Base-by-base conservation (phyloP, 1,140 invertebrate species). In the Bombus picipes region DNA sequence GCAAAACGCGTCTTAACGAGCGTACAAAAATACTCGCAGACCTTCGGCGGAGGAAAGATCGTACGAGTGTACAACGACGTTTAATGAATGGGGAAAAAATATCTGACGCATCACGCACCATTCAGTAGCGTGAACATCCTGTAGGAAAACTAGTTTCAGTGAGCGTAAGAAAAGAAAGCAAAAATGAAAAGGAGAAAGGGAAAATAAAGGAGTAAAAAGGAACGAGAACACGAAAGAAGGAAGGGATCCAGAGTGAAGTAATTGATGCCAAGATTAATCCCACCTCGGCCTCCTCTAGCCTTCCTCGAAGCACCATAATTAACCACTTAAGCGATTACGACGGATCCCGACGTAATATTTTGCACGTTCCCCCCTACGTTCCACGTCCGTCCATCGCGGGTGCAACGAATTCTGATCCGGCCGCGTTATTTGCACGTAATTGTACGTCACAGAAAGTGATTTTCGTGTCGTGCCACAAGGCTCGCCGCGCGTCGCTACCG, bases 291-390 rank as follows among this genome's bases (percentile, higher is more conserved):
- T 89, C 87, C 91, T 90, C 90, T 87, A 91, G 92, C 87, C 88
- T 90, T 92, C 90, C 90, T 92, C 90, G 89, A 90, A 93, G 92
- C 91, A 89, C 90, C 90, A 91, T 93, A 93, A 93, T 93, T 93
- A 93, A 93, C 92, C 92, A 93, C 92, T 93, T 93, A 92, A 93
- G 91, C 92, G 92, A 92, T 93, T 93, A 92, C 91, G 92, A 93
- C 90, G 91, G 89, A 90, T 92, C 91, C 84, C 89, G 91, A 92
- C 89, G 91, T 92, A 90, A 90, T 81, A 85, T 86, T 90, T 91
- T 88, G 87, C 87, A 82, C 89, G 86, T 87, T 75, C 10, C 5
- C 34, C 34, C 10, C 76, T 10, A n/a, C 59, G 59, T 62, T 62
- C 28, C 59, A n/a, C 59, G 59, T 62, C 10, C 75, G 32, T 18